A percentile compares a stretch with the other conserved stretches of the same genome.
phyloP scores from a whole-genome alignment of 2,888 invertebrate species.

The Euplagia quadripunctaria region DNA sequence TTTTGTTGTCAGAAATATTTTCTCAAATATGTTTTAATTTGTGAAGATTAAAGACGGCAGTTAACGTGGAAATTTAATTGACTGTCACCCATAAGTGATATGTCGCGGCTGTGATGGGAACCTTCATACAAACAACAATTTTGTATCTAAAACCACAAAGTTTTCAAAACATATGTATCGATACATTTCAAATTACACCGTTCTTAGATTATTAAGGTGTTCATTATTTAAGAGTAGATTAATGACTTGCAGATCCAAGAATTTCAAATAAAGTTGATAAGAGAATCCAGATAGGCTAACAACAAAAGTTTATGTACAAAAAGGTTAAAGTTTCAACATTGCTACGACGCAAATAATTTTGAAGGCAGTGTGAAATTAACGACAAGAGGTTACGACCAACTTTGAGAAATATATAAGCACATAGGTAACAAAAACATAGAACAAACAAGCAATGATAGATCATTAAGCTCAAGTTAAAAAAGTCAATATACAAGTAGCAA shows the following conservation, averaged over 20 bases:
- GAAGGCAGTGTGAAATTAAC: slow-evolving; percentile 48
- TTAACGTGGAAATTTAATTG: slow-evolving; percentile 71
- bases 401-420: slow-evolving; percentile 78
- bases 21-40: slow-evolving; percentile 14
- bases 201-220: slow-evolving; percentile 8
- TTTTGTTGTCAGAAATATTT: slow-evolving; percentile 70
- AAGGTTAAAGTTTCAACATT: slow-evolving; percentile 80
- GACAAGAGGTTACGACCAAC: slow-evolving; percentile 67
- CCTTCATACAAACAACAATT: slow-evolving; percentile 36
- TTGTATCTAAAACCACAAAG: background rate
- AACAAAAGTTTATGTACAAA: slow-evolving; percentile 75
- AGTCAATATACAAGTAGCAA: slow-evolving; percentile 72
- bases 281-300: slow-evolving; percentile 63
- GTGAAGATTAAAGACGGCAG: slow-evolving; percentile 56
- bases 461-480: slow-evolving; percentile 47
- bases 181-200: slow-evolving; percentile 8
- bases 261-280: slow-evolving; percentile 32
- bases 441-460: slow-evolving; percentile 56
- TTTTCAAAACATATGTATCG: background rate
- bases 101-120: slow-evolving; percentile 66
- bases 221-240: slow-evolving; percentile 11
- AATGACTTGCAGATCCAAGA: slow-evolving; percentile 22
- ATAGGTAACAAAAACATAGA: slow-evolving; percentile 51
- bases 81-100: slow-evolving; percentile 80
- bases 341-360: slow-evolving; percentile 67